phyloP scores from a whole-genome alignment of 2,113 vertebrate species.

The Chascanopsetta lugubris region DNA sequence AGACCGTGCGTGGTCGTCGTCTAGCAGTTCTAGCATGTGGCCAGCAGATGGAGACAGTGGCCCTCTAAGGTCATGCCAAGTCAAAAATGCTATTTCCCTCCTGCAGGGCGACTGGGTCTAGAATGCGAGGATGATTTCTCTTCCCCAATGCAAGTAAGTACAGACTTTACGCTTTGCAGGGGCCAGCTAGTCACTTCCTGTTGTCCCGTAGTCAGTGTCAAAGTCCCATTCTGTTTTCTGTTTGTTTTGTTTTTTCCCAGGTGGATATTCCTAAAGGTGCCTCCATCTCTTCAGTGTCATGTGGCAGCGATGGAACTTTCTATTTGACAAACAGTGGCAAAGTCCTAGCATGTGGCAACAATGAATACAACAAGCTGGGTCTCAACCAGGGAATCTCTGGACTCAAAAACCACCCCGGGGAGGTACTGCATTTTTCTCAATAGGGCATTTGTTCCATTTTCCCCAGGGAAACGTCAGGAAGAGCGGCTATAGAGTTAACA shows the following conservation, averaged over 20 bases:
- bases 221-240: not conserved
- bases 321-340: constrained; percentile 94
- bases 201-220: too few relatives aligned
- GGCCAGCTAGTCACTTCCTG: not conserved
- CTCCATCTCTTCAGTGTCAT: constrained; percentile 89
- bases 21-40: constrained; percentile 33
- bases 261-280: constrained; percentile 92
- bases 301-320: constrained; percentile 94
- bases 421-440: constrained; percentile 60
- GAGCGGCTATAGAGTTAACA: too few relatives aligned
- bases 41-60: constrained; percentile 54
- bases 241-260: constrained; percentile 79
- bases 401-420: constrained; percentile 88
- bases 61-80: not conserved
- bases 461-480: not conserved
- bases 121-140: constrained; percentile 96
- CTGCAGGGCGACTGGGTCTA: constrained; percentile 91
- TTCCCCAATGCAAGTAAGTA: constrained; percentile 95
- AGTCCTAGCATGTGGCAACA: constrained; percentile 96
- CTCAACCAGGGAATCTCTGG: constrained; percentile 95
- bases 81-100: constrained; percentile 12
- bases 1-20: constrained; percentile 12
- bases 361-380: constrained; percentile 96
- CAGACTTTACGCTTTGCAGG: constrained; percentile 39
- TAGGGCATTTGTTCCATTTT: not conserved